Evolutionary conservation across 2,888 invertebrate genomes (phyloP).

Genomic region (Diadegma fenestrale): DNA sequence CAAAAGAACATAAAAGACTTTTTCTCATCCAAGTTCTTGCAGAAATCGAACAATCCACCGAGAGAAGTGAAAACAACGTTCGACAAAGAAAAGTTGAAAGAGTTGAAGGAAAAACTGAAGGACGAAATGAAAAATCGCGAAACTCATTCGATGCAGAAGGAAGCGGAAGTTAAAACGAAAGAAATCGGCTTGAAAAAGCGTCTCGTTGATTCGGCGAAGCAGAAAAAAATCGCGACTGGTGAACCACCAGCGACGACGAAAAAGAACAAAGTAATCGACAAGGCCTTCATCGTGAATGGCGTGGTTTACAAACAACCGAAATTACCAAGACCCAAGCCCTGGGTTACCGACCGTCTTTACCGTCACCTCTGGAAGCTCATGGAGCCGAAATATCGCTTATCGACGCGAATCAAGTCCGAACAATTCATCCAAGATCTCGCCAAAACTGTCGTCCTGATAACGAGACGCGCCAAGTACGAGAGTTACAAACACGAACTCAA

Average conservation of each 20-base stretch:
- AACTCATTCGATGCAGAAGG: constrained; percentile 22
- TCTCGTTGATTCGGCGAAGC: neutral
- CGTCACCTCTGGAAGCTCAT: constrained; percentile 76
- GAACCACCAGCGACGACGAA: constrained; percentile 15
- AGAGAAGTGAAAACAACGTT: neutral
- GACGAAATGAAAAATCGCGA: constrained; percentile 40
- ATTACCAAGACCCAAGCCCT: constrained; percentile 76
- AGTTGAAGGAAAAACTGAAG: constrained; percentile 24
- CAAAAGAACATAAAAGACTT: constrained; percentile 57
- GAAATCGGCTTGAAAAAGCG: neutral
- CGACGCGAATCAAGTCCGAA: constrained; percentile 76
- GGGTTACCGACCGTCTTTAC: constrained; percentile 80
- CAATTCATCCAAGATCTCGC: constrained; percentile 74
- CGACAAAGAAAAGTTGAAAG: constrained; percentile 29
- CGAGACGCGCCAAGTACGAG: constrained; percentile 74
- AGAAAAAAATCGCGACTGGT: neutral
- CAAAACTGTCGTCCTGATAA: constrained; percentile 66
- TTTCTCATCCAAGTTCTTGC: constrained; percentile 47
- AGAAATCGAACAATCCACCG: constrained; percentile 25
- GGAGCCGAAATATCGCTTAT: constrained; percentile 74
- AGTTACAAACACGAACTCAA: constrained; percentile 75
- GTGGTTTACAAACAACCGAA: constrained; percentile 77
- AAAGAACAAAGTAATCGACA: constrained; percentile 67
- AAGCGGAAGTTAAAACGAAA: constrained; percentile 22
- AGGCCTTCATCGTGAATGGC: constrained; percentile 79